Base-by-base conservation (phyloP, 1,140 invertebrate genomes). In the Pararge aegeria region DNA sequence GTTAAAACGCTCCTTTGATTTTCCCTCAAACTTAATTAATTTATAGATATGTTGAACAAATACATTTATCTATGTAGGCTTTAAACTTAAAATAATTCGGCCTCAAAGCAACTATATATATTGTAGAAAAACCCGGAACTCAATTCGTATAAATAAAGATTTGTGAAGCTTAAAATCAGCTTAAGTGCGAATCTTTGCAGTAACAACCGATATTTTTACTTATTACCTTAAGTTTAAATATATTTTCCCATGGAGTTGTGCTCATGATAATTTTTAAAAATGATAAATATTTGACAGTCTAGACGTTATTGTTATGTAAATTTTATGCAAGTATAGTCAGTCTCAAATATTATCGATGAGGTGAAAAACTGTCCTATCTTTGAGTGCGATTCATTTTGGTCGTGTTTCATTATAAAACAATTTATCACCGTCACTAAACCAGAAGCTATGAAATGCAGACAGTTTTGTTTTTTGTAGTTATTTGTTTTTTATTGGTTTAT, bases 241-340 rank as follows among this genome's bases (percentile, higher is more conserved):
- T 9, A 42, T 18, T 18, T 42, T 42, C 16, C 38, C 18, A 42
- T 42, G 38, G 18, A 42, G 1, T 5, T 16, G 5, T 5, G 5
- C 15, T n/a, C 10, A 42, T 7, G 5, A 42, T 42, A 42, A 42
- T 5, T 42, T 42, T 42, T 42, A 42, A 2, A 42, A 42, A 15
- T 42, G 38, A 42, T 42, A 42, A 42, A 42, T 42, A 16, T 42
- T 42, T 42, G 38, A 42, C 38, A 42, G 38, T 42, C 38, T 42
- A 42, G 38, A 42, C 38, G n/a, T 42, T 18, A 42, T 42, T 42
- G 38, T 42, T 42, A 42, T 42, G 38, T 42, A 42, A 42, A 42
- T 42, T 42, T 16, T 42, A 42, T 42, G 38, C 38, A 42, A 42
- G 38, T 42, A 42, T 15, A 42, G 13, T 42, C 38, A 16, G 16